phyloP scores from a whole-genome alignment of 2,888 invertebrate genomes.

The Scaptomyza flava region DNA sequence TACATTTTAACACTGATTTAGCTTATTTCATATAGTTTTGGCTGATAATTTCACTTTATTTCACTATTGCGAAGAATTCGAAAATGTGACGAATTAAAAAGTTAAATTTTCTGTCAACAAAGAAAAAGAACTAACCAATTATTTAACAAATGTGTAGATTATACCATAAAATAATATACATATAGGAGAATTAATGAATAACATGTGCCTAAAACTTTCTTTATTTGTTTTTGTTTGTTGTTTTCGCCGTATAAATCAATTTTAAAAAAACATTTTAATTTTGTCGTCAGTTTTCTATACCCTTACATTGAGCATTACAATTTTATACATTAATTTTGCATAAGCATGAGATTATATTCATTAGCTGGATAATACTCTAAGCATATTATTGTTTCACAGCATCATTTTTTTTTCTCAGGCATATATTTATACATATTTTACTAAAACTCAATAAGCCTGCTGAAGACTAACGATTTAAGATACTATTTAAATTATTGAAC shows the following conservation, averaged over 20 bases:
- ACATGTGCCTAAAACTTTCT: slow-evolving; percentile 34
- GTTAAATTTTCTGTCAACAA: not conserved
- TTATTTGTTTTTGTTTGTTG: slow-evolving; percentile 2
- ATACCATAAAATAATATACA: not conserved
- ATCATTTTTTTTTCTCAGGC: too few species aligned
- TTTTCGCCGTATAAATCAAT: slow-evolving; percentile 26
- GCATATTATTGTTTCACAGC: too few species aligned
- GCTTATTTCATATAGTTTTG: not conserved
- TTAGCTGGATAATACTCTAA: too few species aligned
- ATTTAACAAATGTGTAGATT: not conserved
- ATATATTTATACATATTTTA: too few species aligned
- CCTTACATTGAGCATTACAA: not conserved
- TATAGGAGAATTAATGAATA: slow-evolving; percentile 33
- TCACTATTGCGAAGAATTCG: not conserved
- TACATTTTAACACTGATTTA: not conserved
- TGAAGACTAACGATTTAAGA: too few species aligned
- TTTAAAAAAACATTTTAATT: slow-evolving; percentile 39
- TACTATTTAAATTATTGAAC: too few species aligned
- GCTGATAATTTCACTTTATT: not conserved
- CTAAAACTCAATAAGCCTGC: too few species aligned
- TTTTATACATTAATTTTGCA: not conserved
- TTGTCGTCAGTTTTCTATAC: slow-evolving; percentile 22
- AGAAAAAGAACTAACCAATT: too few species aligned
- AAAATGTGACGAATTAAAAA: not conserved
- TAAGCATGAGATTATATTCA: too few species aligned